Conservation (phyloP, 2,888 invertebrate genomes). For the Ditula angustiorana region DNA sequence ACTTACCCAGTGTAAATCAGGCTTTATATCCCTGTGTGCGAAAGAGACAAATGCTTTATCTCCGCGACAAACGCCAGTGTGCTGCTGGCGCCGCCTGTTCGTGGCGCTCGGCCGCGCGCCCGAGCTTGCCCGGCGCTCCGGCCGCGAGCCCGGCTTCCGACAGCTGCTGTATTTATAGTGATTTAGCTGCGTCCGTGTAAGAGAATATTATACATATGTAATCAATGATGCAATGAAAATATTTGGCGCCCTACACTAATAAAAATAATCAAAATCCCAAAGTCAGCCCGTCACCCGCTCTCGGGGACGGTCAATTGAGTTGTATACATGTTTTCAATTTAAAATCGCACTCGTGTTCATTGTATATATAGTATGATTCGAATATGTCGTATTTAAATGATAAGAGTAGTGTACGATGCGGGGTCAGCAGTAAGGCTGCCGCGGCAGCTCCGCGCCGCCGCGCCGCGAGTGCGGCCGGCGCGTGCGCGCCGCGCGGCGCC, state of each 20-base stretch:
- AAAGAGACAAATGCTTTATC: no score
- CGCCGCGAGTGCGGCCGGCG: background rate
- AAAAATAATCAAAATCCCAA: no score
- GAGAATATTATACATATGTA: slow-evolving; percentile 10
- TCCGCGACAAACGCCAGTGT: no score
- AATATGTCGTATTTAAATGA: slow-evolving; percentile 29
- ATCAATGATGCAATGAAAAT: background rate
- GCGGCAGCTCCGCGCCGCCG: slow-evolving; percentile 2
- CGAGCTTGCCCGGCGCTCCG: background rate
- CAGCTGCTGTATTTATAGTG: slow-evolving; percentile 26
- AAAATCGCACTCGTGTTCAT: slow-evolving; percentile 37
- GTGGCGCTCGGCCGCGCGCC: background rate
- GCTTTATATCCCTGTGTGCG: no score
- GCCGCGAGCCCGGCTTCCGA: background rate
- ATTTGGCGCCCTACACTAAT: background rate
- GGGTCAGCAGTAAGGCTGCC: slow-evolving; percentile 13
- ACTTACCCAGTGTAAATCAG: no score
- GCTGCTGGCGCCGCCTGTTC: background rate
- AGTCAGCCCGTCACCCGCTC: no score
- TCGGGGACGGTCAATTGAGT: no score
- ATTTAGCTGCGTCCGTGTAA: slow-evolving; percentile 5
- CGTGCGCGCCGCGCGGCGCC: slow-evolving; percentile 16
- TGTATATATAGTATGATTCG: slow-evolving; percentile 38
- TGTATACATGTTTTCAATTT: slow-evolving; percentile 24
- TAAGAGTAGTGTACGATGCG: slow-evolving; percentile 23